Base-by-base conservation (phyloP, 2,797 vertebrate species). In the Acipenser oxyrinchus region DNA sequence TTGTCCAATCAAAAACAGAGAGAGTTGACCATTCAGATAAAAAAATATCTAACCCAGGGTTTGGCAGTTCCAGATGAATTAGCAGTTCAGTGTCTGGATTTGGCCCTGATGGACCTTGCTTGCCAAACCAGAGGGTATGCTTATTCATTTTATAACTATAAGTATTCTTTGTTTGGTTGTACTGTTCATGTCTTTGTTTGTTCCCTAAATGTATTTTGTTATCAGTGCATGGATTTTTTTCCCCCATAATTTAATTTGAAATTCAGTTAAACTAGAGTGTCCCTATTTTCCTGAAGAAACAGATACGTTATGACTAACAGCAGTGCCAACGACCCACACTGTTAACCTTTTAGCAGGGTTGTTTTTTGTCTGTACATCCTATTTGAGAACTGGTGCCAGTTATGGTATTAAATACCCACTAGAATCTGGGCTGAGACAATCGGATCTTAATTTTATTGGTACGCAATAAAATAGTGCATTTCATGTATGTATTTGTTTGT, bases 31-130 rank as follows among this genome's bases (percentile, higher is more conserved):
- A 70, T 79, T 8, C 77, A 80, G 70, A 64, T 98, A 66, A 89
- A 87, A 60, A 70, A 71, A 65, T 80, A 90, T 78, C 93, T 99
- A 69, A 78, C 81, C 7, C 83, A 85, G 74, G 97, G 96, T 59
- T 73, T 81, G 68, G 72, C 81, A 0, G 89, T 91, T 6, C 95
- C 96, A 4, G 94, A 98, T 62, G 89, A 94, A 68, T 82, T 99
- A 77, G 89, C 90, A 37, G 60, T 93, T 75, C 91, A 90, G 73
- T 94, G 94, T 79, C 82, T 98, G 66, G 91, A 95, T 69, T 80
- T 91, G 70, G 82, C 79, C 8, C 79, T 97, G 72, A 87, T 96
- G 91, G 86, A 87, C 66, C 74, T 78, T 0, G 62, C 76, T 23
- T 96, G 94, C 76, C 85, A 76, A 66, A 91, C 82, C 7, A 75